Conservation (phyloP, 2,797 vertebrate genomes). For the Pseudotriccus pelzelni region DNA sequence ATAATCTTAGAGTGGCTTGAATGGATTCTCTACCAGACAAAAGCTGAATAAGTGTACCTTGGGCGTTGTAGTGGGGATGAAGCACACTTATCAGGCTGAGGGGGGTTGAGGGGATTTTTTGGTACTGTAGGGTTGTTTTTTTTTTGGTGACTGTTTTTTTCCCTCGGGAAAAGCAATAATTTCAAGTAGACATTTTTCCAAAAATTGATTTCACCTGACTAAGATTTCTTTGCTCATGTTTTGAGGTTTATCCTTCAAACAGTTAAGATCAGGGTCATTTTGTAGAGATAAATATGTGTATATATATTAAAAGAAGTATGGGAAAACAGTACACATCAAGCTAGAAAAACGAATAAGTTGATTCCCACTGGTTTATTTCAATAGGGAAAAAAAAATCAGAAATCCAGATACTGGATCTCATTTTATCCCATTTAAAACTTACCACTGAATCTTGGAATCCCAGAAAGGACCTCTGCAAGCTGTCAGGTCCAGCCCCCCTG, state of each 20-base stretch:
- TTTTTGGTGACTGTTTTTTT: background rate
- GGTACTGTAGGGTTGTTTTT: no score
- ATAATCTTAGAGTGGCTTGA: background rate
- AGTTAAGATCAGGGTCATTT: background rate
- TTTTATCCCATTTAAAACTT: background rate
- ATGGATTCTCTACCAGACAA: background rate
- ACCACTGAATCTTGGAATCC: background rate
- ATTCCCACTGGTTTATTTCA: background rate
- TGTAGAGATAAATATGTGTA: background rate
- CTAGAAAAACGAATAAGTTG: background rate
- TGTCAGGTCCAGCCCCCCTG: background rate
- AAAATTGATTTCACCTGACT: background rate
- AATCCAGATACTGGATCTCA: background rate
- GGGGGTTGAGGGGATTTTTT: background rate
- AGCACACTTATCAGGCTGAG: background rate
- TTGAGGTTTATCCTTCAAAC: background rate
- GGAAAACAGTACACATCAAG: background rate
- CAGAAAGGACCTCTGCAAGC: background rate
- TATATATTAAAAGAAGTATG: background rate
- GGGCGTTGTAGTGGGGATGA: background rate
- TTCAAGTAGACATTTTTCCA: background rate
- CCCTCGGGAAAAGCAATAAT: background rate
- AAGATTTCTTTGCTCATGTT: background rate
- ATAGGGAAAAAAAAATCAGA: background rate
- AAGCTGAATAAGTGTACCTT: background rate